Base-by-base conservation (phyloP, 2,888 invertebrate species). In the Magallana nippona region DNA sequence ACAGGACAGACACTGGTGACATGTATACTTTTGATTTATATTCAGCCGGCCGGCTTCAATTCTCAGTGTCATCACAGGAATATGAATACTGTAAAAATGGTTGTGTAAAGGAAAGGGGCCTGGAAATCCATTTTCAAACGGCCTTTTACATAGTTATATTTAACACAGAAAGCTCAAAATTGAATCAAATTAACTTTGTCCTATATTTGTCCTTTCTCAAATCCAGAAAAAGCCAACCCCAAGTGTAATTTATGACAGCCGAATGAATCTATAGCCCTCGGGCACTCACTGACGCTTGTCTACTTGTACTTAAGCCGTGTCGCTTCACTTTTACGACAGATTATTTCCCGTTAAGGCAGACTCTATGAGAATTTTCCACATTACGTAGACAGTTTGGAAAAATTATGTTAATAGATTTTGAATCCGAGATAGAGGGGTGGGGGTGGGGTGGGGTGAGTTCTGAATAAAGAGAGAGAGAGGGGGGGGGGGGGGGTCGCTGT, bases 241-340 rank as follows among this genome's bases (percentile, higher is more conserved):
- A 27, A 71, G 71, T 71, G 71, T 71, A 71, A 71, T 71, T 71
- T 71, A 71, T 71, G 71, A 71, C 71, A 19, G 17, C 60, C 60
- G 19, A 19, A 15, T 22, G 71, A 71, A 71, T 71, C 22, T 71
- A 22, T 71, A 27, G 71, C 71, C 71, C 71, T 11, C 27, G 15
- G 71, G 71, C 71, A 71, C 11, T 27, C 13, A 71, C 10, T 71
- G 71, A 27, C 71, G 71, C 22, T 71, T 71, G 71, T 71, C 27
- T 71, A 27, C 71, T 22, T 71, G 71, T 71, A 71, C 71, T 71
- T 32, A 22, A 71, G 27, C 44, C 71, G 71, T 71, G 22, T 71
- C 27, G 32, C 71, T 22, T 27, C 71, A 71, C 71, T 27, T 71
- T 71, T 71, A 71, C 71, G 71, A 71, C 71, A 71, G 2, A 71